A percentile compares a stretch with the other conserved stretches of the same genome.
phyloP scores from a whole-genome alignment of 1,140 invertebrate species.

The Anagrus nilaparvatae region DNA sequence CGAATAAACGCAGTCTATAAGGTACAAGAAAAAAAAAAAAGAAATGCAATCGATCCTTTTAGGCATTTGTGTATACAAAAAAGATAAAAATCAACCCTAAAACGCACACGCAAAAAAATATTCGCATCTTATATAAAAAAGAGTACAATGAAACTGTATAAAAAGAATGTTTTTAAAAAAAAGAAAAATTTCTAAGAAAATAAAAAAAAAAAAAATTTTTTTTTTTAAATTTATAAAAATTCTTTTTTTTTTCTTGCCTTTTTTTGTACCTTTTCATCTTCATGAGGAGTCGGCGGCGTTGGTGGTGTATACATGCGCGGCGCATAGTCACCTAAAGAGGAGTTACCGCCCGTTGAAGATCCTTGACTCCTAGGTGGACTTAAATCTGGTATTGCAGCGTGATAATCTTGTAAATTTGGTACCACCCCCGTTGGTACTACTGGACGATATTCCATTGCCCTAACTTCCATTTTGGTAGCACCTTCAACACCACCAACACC shows the following conservation, averaged over 20 bases:
- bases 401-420: constrained; percentile 37
- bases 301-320: constrained; percentile 41
- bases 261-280: constrained; percentile 40
- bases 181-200: neutral
- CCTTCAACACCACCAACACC: neutral
- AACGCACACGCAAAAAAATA: neutral
- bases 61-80: too few species aligned
- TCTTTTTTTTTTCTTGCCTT: too few species aligned
- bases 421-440: constrained; percentile 36
- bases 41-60: too few species aligned
- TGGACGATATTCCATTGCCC: constrained; percentile 40
- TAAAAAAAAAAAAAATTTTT: neutral
- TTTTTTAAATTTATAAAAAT: too few species aligned
- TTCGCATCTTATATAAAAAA: neutral
- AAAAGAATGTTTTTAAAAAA: neutral
- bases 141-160: neutral
- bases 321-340: constrained; percentile 39
- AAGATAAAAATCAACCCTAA: neutral
- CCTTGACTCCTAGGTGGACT: constrained; percentile 40
- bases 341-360: constrained; percentile 39
- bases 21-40: too few species aligned
- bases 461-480: constrained; percentile 37
- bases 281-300: constrained; percentile 39
- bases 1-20: too few species aligned
- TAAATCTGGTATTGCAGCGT: constrained; percentile 37